Evolutionary conservation across 2,888 invertebrate genomes (phyloP), one percentile per base, ranked within the genome.

Genomic region (Helobdella robusta): DNA sequence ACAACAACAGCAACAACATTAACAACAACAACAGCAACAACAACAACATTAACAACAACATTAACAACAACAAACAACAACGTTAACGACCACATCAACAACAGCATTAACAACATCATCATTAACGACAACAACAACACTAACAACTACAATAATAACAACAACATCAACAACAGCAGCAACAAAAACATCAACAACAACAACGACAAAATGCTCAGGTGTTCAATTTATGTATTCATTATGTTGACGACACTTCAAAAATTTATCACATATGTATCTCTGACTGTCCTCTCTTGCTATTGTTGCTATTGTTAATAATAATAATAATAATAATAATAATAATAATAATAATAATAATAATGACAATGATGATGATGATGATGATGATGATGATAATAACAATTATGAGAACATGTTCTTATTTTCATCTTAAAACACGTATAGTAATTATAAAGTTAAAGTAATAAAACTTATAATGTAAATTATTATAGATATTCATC

Each of bases 291-390:
- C 8, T 20, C n/a, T 5, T n/a, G 18, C 18, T 54, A 28, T 25
- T 36, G 60, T 40, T 35, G 60, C 20, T 60, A 28, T 3, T 60
- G 60, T 2, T 36, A 44, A 11, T 36, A 44, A 44, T 60, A 44
- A 60, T 36, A 28, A 60, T 60, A 23, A 60, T 36, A 44, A 60
- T 36, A 25, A 60, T 36, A 44, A 60, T 36, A 18, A 60, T 36
- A 44, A 36, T 36, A 44, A 60, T 36, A 44, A 60, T 36, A 44
- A 60, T 40, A 44, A 60, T 60, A 44, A 60, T 40, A 44, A 60
- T 40, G 60, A 60, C 44, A 44, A 60, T 60, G 60, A 60, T 40
- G 60, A 60, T 60, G 60, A n/a, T 59, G 59, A 35, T 4, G 59
- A 60, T 40, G 60, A 60, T 36, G 60, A 60, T 40, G 60, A 23